phyloP scores from a whole-genome alignment of 2,113 vertebrate species.

The Oceanites oceanicus region DNA sequence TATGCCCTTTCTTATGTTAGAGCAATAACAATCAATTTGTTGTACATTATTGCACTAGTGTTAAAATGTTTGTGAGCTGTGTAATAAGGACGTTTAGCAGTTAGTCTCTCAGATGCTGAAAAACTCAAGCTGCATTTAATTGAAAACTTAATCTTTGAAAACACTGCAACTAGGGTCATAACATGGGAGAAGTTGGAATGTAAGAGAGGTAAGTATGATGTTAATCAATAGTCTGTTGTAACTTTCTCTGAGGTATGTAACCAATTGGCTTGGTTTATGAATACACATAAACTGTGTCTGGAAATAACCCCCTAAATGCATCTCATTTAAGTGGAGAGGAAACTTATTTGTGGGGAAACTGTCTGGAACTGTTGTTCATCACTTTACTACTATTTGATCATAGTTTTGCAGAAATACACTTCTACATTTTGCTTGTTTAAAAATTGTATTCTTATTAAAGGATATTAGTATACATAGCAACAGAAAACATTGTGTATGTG shows the following conservation, averaged over 20 bases:
- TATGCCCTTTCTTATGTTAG: background rate
- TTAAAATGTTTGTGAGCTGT: background rate
- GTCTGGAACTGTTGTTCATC: background rate
- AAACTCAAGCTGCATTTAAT: background rate
- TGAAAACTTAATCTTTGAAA: slow-evolving; percentile 8
- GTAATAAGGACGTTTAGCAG: background rate
- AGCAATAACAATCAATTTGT: slow-evolving; percentile 13
- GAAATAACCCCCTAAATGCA: background rate
- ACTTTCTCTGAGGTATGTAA: background rate
- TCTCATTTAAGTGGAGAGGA: background rate
- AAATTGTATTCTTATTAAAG: background rate
- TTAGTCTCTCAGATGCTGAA: background rate
- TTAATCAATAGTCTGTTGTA: background rate
- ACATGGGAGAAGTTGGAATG: background rate
- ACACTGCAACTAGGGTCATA: background rate
- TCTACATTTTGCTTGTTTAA: background rate
- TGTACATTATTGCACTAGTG: background rate
- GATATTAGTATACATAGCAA: background rate
- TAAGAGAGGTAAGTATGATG: background rate
- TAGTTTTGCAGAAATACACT: background rate
- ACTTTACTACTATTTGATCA: background rate
- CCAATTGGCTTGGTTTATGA: background rate
- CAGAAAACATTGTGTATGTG: background rate
- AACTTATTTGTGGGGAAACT: background rate
- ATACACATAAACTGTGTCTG: background rate